These are phyloP conservation scores for Dendrophyllia cribrosa DNA, from an alignment of 64 coral and sea anemone genomes.

Conservation along the genomic window DNA sequence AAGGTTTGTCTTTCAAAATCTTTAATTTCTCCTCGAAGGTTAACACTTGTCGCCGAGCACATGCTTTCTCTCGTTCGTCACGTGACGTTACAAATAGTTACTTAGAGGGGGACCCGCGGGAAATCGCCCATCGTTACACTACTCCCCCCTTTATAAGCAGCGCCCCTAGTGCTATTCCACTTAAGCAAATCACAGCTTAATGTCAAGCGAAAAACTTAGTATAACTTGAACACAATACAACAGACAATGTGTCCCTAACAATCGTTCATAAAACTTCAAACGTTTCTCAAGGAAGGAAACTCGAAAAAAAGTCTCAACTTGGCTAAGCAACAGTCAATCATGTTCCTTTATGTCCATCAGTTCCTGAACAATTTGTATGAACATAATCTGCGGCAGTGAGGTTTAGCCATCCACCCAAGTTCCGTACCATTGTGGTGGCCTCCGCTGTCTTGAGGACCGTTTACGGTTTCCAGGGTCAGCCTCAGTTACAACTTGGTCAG, in stretches of 20 bases:
- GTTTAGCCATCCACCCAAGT: background rate
- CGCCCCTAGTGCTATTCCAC: background rate
- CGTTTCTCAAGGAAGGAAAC: background rate
- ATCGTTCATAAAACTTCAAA: background rate
- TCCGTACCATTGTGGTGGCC: background rate
- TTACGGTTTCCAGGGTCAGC: no score
- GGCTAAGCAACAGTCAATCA: background rate
- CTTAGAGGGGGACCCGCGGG: background rate
- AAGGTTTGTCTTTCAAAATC: no score
- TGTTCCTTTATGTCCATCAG: background rate
- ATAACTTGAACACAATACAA: background rate
- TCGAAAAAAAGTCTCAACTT: background rate
- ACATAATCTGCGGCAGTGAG: background rate
- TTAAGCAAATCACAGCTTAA: background rate
- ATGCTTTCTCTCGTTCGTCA: background rate
- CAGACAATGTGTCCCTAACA: background rate
- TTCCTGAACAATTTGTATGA: background rate
- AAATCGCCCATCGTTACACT: background rate
- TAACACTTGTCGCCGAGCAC: no score
- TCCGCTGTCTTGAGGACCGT: slow-evolving; percentile 1
- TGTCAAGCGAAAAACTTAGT: background rate
- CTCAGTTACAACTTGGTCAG: background rate
- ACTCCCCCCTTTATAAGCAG: background rate
- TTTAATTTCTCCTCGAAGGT: no score
- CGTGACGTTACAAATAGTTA: background rate